These are phyloP conservation scores for Drosophila nigromelanica DNA, from an alignment of 1,140 invertebrate genomes.

Conservation along the genomic window DNA sequence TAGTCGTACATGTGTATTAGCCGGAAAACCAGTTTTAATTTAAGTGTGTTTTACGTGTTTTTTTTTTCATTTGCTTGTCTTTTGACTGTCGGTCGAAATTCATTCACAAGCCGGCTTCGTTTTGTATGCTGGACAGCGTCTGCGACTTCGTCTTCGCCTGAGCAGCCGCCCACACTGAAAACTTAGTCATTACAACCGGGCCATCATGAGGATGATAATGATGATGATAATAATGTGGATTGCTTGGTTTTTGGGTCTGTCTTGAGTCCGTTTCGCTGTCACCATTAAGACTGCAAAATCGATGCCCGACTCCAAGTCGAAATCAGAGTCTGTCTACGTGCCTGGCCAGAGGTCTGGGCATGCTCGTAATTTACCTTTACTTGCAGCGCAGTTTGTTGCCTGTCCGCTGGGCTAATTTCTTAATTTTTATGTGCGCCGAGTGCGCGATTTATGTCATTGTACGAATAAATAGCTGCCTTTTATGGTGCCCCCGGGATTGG, in stretches of 20 bases:
- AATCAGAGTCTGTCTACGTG: constrained; percentile 41
- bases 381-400: constrained; percentile 31
- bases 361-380: constrained; percentile 55
- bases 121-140: constrained; percentile 71
- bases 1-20: constrained; percentile 41
- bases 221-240: constrained; percentile 40
- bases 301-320: constrained; percentile 1
- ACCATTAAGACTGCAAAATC: constrained; percentile 33
- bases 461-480: constrained; percentile 57
- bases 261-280: constrained; percentile 27
- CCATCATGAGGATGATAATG: constrained; percentile 39
- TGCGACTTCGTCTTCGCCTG: constrained; percentile 26
- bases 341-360: constrained; percentile 17
- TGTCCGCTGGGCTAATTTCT: constrained; percentile 69
- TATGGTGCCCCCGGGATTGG: constrained; percentile 37
- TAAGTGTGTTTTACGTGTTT: constrained; percentile 15
- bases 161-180: constrained; percentile 62
- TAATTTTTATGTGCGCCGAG: constrained; percentile 73
- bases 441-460: constrained; percentile 71
- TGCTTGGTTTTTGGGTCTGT: constrained; percentile 17
- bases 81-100: constrained; percentile 40
- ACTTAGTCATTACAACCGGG: constrained; percentile 68
- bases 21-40: constrained; percentile 67
- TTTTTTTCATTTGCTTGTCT: neutral
- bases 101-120: constrained; percentile 72